These are phyloP conservation scores for Proteles cristata DNA, from an alignment of 2,113 vertebrate genomes.

Conservation along the genomic window DNA sequence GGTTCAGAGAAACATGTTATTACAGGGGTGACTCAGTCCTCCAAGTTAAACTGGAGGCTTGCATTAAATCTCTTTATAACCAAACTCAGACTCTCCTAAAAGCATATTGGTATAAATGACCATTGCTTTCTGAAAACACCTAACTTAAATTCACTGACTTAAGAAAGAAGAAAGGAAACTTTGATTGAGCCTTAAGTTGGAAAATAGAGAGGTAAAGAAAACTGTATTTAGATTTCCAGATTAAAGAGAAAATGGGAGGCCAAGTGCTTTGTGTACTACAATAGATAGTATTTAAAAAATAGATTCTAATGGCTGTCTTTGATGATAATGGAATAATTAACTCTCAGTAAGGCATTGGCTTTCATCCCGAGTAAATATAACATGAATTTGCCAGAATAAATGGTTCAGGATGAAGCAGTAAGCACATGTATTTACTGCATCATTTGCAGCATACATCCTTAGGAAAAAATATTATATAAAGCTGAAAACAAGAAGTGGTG, in stretches of 20 bases:
- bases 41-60: conserved; percentile 74
- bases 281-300: background rate
- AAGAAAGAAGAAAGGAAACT: conserved; percentile 35
- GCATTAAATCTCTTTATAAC: conserved; percentile 70
- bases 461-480: background rate
- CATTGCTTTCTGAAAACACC: conserved; percentile 68
- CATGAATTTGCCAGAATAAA: background rate
- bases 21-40: conserved; percentile 79
- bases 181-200: conserved; percentile 23
- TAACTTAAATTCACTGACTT: conserved; percentile 43
- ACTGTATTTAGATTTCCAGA: background rate
- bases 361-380: background rate
- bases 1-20: conserved; percentile 77
- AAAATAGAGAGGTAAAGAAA: background rate
- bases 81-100: conserved; percentile 64
- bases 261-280: background rate
- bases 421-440: background rate
- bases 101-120: conserved; percentile 59
- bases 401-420: background rate
- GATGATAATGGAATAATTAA: background rate
- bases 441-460: background rate
- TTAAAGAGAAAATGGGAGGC: background rate
- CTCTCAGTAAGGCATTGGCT: background rate
- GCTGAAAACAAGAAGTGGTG: background rate
- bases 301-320: background rate